These are phyloP conservation scores for Podargus strigoides DNA, from an alignment of 2,797 vertebrate species.

Conservation along the genomic window DNA sequence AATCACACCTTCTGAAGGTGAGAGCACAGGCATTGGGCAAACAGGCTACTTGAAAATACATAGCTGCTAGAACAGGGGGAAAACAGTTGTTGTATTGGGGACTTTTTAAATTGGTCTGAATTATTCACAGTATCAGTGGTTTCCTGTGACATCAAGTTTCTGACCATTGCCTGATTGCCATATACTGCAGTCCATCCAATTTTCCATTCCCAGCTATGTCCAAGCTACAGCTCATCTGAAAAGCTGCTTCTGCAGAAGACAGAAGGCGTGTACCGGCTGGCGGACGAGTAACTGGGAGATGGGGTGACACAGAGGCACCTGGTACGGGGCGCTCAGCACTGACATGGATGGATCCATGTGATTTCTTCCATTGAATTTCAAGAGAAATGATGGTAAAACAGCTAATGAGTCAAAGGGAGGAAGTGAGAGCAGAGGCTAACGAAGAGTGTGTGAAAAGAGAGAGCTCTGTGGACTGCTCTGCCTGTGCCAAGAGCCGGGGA, in stretches of 20 bases:
- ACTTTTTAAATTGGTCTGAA: conserved; percentile 19
- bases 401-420: conserved; percentile 37
- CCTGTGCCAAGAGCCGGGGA: conserved; percentile 19
- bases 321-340: background rate
- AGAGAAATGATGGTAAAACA: conserved; percentile 20
- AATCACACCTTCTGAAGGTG: background rate
- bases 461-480: background rate
- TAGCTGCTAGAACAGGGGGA: background rate
- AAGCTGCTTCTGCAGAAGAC: conserved; percentile 3
- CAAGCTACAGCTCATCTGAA: conserved; percentile 17
- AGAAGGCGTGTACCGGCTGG: background rate
- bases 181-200: background rate
- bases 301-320: background rate
- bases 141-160: conserved; percentile 61
- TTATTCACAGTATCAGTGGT: conserved; percentile 38
- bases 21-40: background rate
- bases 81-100: background rate
- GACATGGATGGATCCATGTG: background rate
- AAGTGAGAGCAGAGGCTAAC: conserved; percentile 38
- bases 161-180: conserved; percentile 21
- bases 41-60: background rate
- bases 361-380: background rate
- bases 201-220: conserved; percentile 34
- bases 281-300: background rate
- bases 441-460: conserved; percentile 22